Conservation (phyloP, 2,797 vertebrate genomes). For the Danio choprae region DNA sequence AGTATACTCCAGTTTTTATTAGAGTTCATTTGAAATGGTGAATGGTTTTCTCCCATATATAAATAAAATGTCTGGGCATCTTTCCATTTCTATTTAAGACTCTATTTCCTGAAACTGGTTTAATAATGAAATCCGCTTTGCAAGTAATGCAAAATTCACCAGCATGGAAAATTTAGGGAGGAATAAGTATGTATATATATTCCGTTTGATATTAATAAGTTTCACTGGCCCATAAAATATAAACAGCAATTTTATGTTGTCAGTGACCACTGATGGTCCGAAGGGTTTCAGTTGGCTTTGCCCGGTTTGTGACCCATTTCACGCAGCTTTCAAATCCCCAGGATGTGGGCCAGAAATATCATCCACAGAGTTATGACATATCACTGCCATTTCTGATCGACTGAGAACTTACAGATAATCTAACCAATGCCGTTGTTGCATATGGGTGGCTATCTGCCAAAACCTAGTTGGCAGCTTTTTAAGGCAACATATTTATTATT, state of each 20-base stretch:
- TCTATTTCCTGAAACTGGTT: slow-evolving; percentile 24
- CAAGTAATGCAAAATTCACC: slow-evolving; percentile 25
- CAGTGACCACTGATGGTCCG: slow-evolving; percentile 1
- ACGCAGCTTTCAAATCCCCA: slow-evolving; percentile 2
- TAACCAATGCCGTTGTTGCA: slow-evolving; percentile 4
- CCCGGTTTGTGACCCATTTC: slow-evolving; percentile 23
- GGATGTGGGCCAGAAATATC: slow-evolving; percentile 7
- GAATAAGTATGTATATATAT: slow-evolving; percentile 27
- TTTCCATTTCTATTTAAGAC: slow-evolving; percentile 21
- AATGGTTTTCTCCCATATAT: neutral
- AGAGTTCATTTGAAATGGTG: too few species aligned
- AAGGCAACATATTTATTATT: neutral
- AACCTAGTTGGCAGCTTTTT: slow-evolving; percentile 6
- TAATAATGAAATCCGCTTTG: slow-evolving; percentile 23
- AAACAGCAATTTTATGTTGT: slow-evolving; percentile 16
- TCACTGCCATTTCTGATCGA: neutral
- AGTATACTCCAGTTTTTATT: too few species aligned
- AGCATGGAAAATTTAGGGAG: slow-evolving; percentile 29
- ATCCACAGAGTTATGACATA: neutral
- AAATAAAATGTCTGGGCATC: neutral
- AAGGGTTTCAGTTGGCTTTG: slow-evolving; percentile 3
- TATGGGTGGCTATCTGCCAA: neutral
- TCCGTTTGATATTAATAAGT: slow-evolving; percentile 25
- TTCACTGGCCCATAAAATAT: slow-evolving; percentile 34
- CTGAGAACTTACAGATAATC: neutral